Evolutionary conservation across 1,140 invertebrate species (phyloP).

Genomic region (Megathymus violae): DNA sequence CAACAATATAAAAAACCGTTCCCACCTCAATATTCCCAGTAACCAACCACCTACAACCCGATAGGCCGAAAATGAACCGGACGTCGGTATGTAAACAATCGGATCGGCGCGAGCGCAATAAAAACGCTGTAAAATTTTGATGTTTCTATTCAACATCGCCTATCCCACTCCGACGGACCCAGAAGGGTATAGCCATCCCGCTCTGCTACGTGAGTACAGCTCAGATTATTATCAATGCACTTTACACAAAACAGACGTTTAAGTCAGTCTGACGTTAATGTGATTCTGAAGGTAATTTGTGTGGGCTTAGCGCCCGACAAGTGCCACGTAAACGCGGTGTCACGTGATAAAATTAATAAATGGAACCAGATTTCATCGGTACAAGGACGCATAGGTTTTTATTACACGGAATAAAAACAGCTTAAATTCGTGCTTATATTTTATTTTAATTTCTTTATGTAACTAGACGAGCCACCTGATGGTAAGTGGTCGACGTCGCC

Average conservation of each 20-base stretch:
- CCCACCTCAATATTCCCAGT: conserved; percentile 43
- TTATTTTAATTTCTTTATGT: too few species aligned
- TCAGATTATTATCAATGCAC: conserved; percentile 82
- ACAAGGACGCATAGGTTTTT: conserved; percentile 4
- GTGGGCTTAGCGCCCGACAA: conserved; percentile 76
- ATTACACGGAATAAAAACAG: not conserved
- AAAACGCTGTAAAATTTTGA: conserved; percentile 83
- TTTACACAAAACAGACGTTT: conserved; percentile 82
- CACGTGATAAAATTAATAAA: conserved; percentile 79
- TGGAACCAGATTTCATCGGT: conserved; percentile 60
- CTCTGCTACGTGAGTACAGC: conserved; percentile 62
- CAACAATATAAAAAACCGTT: conserved; percentile 18
- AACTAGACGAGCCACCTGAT: too few species aligned
- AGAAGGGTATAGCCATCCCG: conserved; percentile 44
- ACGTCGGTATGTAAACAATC: conserved; percentile 71
- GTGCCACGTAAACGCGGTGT: conserved; percentile 72
- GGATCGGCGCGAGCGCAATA: conserved; percentile 70
- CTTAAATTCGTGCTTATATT: too few species aligned
- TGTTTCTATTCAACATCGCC: conserved; percentile 75
- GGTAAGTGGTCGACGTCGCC: too few species aligned
- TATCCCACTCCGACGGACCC: conserved; percentile 42
- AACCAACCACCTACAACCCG: conserved; percentile 48
- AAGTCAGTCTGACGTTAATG: conserved; percentile 76
- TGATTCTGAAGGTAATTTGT: conserved; percentile 81
- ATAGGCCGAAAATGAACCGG: conserved; percentile 57